Base-by-base conservation (phyloP, 1,140 invertebrate species). In the Wiebesia pumilae region DNA sequence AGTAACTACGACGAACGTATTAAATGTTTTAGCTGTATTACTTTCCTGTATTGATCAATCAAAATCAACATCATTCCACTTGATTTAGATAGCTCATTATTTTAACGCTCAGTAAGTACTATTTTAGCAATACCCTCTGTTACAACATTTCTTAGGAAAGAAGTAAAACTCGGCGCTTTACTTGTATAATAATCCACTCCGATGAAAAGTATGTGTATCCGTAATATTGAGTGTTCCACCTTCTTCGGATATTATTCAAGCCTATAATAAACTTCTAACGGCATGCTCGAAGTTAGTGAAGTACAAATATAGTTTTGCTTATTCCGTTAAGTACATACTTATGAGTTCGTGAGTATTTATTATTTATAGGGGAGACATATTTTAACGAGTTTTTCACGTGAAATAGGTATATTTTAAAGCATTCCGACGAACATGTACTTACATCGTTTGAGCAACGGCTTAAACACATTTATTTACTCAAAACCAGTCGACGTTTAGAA, bases 81-180 rank as follows among this genome's bases (percentile, higher is more conserved):
- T 6, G 27, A 78, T 77, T 54, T 78, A 27, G 9, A 75, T 75
- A 21, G 40, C 35, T 43, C 81, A 75, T 83, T 75, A 83, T 71
- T 58, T 83, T 38, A 40, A 38, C 69, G 67, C 47, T 24, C 12
- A 2, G 38, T 33, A 30, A 38, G 16, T 38, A 30, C n/a, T 38
- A 75, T 83, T 75, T 75, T 75, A 58, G 69, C 24, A 67, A 69
- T 16, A 47, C 30, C 19, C 4, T 27, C 3, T 40, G 51, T 82
- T 82, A n/a, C 80, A 51, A 71, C 69, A 82, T 71, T 69, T 33
- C 1, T 43, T 16, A 62, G 58, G 10, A 62, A 62, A 62, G 51
- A 27, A 62, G 27, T 27, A 62, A 27, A 3, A 62, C 58, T 62
- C 3, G 27, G 10, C 19, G 19, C 19, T 58, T 6, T 0, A 27